phyloP scores from a whole-genome alignment of 2,888 invertebrate genomes.

The Hyposoter dolosus region DNA sequence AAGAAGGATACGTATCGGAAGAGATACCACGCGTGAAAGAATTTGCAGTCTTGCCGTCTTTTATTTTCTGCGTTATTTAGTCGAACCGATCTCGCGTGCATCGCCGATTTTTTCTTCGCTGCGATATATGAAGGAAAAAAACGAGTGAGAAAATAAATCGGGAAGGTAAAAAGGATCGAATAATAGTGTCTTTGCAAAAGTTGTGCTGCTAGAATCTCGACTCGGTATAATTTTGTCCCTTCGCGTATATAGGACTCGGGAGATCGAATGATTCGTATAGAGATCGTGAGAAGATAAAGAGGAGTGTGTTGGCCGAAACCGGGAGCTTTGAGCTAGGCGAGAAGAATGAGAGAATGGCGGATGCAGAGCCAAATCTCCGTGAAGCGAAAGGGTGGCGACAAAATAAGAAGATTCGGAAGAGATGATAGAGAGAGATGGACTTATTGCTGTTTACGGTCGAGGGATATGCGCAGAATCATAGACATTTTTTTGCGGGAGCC shows the following conservation, averaged over 20 bases:
- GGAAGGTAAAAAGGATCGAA: background rate
- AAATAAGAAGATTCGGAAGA: background rate
- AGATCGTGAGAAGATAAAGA: conserved; percentile 44
- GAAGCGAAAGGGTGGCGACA: conserved; percentile 22
- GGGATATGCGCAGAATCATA: conserved; percentile 11
- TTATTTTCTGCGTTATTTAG: conserved; percentile 24
- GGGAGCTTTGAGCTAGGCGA: conserved; percentile 7
- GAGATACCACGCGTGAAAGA: conserved; percentile 47
- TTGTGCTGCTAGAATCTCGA: conserved; percentile 4
- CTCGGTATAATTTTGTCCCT: conserved; percentile 46
- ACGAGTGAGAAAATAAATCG: conserved; percentile 7
- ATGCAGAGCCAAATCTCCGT: conserved; percentile 21
- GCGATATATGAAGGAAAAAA: background rate
- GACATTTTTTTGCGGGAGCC: conserved; percentile 46
- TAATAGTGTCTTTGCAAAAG: background rate
- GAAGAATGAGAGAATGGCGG: background rate
- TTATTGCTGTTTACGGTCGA: background rate
- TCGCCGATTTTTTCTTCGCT: background rate
- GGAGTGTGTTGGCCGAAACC: conserved; percentile 8
- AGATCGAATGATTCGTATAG: conserved; percentile 27
- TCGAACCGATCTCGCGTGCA: conserved; percentile 19
- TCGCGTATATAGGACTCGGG: conserved; percentile 20
- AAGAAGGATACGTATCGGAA: conserved; percentile 36
- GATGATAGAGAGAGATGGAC: background rate
- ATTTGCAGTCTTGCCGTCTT: conserved; percentile 39